Evolutionary conservation across 2,888 invertebrate genomes (phyloP), one percentile per base, ranked within the genome.

Genomic region (Rapana venosa): DNA sequence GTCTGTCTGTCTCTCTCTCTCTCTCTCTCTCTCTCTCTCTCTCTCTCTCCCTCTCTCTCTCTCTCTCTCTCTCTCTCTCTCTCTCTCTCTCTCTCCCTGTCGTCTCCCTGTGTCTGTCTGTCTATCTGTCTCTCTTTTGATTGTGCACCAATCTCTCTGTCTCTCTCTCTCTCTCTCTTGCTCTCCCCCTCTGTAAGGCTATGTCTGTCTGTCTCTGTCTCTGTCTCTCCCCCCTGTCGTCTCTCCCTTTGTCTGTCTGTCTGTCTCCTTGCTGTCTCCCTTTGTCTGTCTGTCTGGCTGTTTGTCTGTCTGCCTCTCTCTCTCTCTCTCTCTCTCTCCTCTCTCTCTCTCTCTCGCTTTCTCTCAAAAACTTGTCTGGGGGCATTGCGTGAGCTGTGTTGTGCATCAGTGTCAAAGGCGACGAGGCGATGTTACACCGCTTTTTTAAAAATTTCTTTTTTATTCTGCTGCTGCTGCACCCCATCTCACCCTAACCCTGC

Each of bases 11-110:
- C 83, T 83, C 47, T 83, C 83, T 83, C 47, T 83, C 83, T 83
- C 47, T 47, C 47, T 36, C 83, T 83, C 83, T 83, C 83, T 83
- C 83, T 83, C 83, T 83, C 83, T 83, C 83, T 83, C 20, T 83
- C 83, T 83, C 83, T 47, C 36, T 47, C 81, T 79, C 58, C 30
- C 56, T 58, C 84, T 84, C 47, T 30, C 84, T 47, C 11, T 13
- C 84, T n/a, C n/a, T 5, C 26, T n/a, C 84, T 47, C 84, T n/a
- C 20, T 30, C 84, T 22, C 84, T 84, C 13, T 56, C 84, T 30
- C 77, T 77, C 11, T 32, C 74, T 74, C n/a, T 0, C 30, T 1
- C 6, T 35, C 81, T 1, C 32, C 35, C 30, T 81, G 26, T 79
- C 79, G 6, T 81, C 81, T 81, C 81, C 35, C 35, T 32, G 2